Evolutionary conservation across 2,888 invertebrate species (phyloP).

Genomic region (Troilus luridus): DNA sequence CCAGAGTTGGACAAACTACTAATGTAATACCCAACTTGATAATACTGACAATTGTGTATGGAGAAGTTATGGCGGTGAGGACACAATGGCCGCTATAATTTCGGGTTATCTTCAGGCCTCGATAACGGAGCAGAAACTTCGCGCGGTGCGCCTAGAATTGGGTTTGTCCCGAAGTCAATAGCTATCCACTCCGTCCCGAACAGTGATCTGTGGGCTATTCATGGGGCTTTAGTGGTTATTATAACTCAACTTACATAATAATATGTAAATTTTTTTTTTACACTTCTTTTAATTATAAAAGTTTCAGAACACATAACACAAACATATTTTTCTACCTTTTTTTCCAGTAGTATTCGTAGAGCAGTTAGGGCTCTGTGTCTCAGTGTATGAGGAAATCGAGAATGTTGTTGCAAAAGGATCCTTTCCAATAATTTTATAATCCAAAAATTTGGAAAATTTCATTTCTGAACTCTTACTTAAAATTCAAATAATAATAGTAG

Average conservation of each 20-base stretch:
- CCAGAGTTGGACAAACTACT: background rate
- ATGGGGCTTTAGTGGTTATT: background rate
- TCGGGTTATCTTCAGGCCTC: background rate
- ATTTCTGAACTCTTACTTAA: no score
- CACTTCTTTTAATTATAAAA: no score
- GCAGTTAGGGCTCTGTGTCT: no score
- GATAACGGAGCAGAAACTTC: conserved; percentile 7
- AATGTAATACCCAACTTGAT: conserved; percentile 23
- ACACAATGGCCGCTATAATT: conserved; percentile 34
- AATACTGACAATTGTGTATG: conserved; percentile 19
- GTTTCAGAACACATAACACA: no score
- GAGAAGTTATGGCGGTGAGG: background rate
- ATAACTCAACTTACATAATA: background rate
- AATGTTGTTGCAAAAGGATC: no score
- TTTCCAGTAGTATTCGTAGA: no score
- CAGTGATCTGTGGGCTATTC: conserved; percentile 2
- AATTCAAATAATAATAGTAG: no score
- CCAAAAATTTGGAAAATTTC: no score
- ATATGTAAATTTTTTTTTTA: no score
- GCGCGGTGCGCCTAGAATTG: conserved; percentile 1
- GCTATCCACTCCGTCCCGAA: background rate
- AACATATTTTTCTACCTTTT: no score
- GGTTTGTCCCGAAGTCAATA: conserved; percentile 22
- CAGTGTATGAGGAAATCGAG: no score
- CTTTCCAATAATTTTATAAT: no score